Base-by-base conservation (phyloP, 2,888 invertebrate genomes). In the Meteorus colon region DNA sequence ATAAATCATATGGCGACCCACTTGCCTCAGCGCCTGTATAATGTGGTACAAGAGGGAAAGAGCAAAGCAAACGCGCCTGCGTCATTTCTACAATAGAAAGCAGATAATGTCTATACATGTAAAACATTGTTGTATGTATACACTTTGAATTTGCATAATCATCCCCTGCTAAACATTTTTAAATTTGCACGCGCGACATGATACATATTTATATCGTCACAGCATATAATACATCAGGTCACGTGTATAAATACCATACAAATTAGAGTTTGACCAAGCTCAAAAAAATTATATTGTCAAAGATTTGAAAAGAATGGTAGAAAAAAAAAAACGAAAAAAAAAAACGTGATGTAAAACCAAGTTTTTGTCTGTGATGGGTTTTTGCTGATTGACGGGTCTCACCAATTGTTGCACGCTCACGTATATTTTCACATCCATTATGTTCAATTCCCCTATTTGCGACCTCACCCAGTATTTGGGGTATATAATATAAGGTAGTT, bases 1-100 rank as follows among this genome's bases (percentile, higher is more conserved):
- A 74, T 74, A 74, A 74, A 74, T 74, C 74, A 74, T 74, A 29
- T 37, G 65, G 48, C 74, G 74, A 74, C 74, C 74, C 74, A 74
- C 68, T 74, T 74, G 51, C 41, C 34, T 62, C 62, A 59, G 10
- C 19, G 55, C 10, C 19, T 19, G 55, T 55, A 55, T 24, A 55
- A 55, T 65, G 19, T 65, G 19, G 37, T 65, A 37, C 65, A 65
- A 37, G 65, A 34, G 37, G 34, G 65, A 37, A 19, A 65, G 37
- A 55, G 19, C 19, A 0, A 19, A 19, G 19, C n/a, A 1, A 24
- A 4, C 19, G 8, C 8, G 37, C 65, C 63, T 65, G 37, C 65
- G 34, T 24, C 65, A 65, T 37, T 37, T 37, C 19, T 37, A 65
- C 16, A 55, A 55, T 55, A 55, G 55, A 55, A 55, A 55, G 55